Evolutionary conservation across 2,797 vertebrate species (phyloP), one percentile per base, ranked within the genome.

Genomic region (Gallirallus australis): DNA sequence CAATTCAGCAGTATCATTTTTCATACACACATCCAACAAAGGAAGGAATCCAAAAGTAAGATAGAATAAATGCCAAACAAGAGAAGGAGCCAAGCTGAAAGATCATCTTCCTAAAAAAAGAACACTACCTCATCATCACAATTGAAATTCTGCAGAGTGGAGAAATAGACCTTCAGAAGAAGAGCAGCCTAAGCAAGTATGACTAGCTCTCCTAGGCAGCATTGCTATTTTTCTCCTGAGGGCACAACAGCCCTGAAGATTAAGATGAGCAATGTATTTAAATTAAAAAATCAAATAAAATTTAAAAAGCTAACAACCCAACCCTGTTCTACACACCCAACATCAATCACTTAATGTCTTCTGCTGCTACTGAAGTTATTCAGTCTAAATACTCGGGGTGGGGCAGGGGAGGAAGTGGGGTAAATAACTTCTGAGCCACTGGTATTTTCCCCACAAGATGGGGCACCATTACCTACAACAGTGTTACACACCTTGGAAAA

Each of bases 81-180:
- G 68, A 85, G 82, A 81, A 82, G 53, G 37, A 87, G 90, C 69
- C 79, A 87, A 93, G 81, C 54, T 40, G 61, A 87, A 95, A 94
- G 78, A 90, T 86, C 92, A 87, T 4, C 42, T 86, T 95, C 86
- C 86, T 86, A 91, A 96, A 95, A 95, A 93, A 76, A 96, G 73
- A 76, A 70, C 56, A 76, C 90, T 91, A 91, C 73, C 59, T 96
- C 94, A 95, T 90, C 52, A 72, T 70, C 82, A 86, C 47, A 91
- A 83, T 68, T 81, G 86, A 91, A 72, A 66, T 70, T 93, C 64
- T 86, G 80, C 66, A 45, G 54, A 92, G 39, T n/a, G 39, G 11
- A 95, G 47, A 95, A 89, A 81, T 42, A 68, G 68, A 94, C 82
- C 68, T 89, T 77, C 82, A 93, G 54, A 78, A 75, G 82, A 92